Conservation (phyloP, 2,797 vertebrate genomes). For the Poecilia picta region DNA sequence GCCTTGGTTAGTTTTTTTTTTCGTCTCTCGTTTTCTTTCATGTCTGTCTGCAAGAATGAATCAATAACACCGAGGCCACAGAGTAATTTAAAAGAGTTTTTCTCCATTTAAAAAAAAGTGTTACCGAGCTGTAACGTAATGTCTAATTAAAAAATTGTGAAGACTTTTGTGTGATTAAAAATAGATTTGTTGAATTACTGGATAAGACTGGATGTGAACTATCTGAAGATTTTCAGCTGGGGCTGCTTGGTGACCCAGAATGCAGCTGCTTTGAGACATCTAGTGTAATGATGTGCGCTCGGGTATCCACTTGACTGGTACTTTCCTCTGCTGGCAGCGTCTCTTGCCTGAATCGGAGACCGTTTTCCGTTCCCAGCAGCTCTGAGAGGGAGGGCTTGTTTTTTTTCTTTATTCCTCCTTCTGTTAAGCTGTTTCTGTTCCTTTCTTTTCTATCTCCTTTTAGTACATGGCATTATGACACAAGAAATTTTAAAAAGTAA, state of each 20-base stretch:
- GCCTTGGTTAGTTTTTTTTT: slow-evolving; percentile 23
- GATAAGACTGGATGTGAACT: slow-evolving; percentile 30
- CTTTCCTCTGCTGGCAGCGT: slow-evolving; percentile 65
- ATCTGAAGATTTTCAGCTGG: slow-evolving; percentile 4
- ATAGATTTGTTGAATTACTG: slow-evolving; percentile 15
- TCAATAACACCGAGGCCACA: slow-evolving; percentile 47
- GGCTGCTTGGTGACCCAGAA: slow-evolving; percentile 39
- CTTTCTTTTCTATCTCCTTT: slow-evolving; percentile 27
- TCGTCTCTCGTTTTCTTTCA: not conserved
- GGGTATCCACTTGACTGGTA: slow-evolving; percentile 52
- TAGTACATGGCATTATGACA: slow-evolving; percentile 10
- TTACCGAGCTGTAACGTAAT: not conserved
- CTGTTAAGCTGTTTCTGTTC: slow-evolving; percentile 28
- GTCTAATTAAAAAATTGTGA: slow-evolving; percentile 24
- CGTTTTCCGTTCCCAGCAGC: slow-evolving; percentile 62
- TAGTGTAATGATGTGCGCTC: slow-evolving; percentile 45
- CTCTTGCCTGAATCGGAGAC: slow-evolving; percentile 51
- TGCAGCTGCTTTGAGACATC: slow-evolving; percentile 32
- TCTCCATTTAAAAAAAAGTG: slow-evolving; percentile 7
- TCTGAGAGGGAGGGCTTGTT: slow-evolving; percentile 46
- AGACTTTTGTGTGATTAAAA: slow-evolving; percentile 35
- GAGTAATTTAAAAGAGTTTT: slow-evolving; percentile 49
- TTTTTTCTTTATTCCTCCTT: slow-evolving; percentile 38
- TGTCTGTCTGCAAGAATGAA: slow-evolving; percentile 34
- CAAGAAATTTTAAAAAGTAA: slow-evolving; percentile 32